Base-by-base conservation (phyloP, 2,888 invertebrate species). In the Andrena chrysosceles region DNA sequence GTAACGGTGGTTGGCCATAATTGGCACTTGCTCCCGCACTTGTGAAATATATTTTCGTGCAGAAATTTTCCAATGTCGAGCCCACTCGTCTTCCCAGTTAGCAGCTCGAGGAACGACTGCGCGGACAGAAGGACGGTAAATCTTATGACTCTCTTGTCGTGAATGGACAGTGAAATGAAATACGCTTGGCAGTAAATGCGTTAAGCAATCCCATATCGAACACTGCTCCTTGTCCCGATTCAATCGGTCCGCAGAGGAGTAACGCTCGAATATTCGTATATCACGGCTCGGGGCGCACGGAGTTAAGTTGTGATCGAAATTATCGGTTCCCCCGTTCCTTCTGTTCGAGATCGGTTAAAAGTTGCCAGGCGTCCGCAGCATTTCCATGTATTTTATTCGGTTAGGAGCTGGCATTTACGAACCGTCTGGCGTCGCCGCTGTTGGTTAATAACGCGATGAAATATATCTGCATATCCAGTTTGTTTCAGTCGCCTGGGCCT, bases 381-480 rank as follows among this genome's bases (percentile, higher is more conserved):
- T 33, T 26, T n/a, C 60, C 8, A 31, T 29, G 42, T 23, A 60
- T 68, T 74, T 68, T 54, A 74, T 78, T 68, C 56, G 20, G 35
- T 72, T 73, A 62, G 20, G 33, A 62, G 13, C 52, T 64, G 79
- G 56, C 69, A 70, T 70, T 79, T 79, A 63, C 56, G 64, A 76
- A 77, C 49, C 59, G 66, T 31, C 59, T 52, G 66, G 49, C 60
- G 49, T 67, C 29, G 26, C 52, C 35, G 62, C 20, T 49, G 68
- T 68, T 56, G 68, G 73, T 77, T 79, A 85, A 85, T 35, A 76
- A 74, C 74, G 26, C 64, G 68, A 72, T 81, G 59, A 84, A 73
- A 66, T 77, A 85, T 42, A 68, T 42, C 59, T 63, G 13, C 48
- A 42, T 59, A 49, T 77, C 81, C 74, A 74, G 84, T 33, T 76